Percentiles rank a stretch among this genome's conserved stretches.
phyloP scores from a whole-genome alignment of 2,797 vertebrate genomes.

The Euphonia xanthogaster region DNA sequence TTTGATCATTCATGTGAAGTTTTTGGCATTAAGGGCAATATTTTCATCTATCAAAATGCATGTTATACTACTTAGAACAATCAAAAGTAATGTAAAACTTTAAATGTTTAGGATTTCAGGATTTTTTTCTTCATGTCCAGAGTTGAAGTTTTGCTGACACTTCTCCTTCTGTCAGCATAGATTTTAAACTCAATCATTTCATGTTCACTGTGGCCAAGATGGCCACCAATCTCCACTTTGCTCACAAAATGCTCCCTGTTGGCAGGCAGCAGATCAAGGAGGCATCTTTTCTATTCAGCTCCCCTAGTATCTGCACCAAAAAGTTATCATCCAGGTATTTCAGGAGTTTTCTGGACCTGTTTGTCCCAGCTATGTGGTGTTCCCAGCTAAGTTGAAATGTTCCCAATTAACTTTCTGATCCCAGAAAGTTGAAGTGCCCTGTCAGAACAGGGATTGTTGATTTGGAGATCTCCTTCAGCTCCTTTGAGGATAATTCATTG shows the following conservation, averaged over 20 bases:
- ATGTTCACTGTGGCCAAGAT: neutral
- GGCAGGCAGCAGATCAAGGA: neutral
- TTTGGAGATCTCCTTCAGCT: neutral
- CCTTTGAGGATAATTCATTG: neutral
- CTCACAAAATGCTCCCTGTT: neutral
- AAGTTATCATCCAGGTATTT: neutral
- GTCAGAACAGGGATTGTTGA: neutral
- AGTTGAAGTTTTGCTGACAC: neutral
- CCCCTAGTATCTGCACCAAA: too few species aligned
- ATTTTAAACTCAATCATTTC: neutral
- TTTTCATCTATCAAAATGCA: neutral
- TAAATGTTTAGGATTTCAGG: neutral
- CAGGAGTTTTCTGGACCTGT: neutral
- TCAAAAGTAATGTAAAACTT: neutral
- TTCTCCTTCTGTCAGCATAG: neutral
- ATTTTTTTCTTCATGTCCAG: neutral
- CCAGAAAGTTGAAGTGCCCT: neutral
- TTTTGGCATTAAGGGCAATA: neutral
- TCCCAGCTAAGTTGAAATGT: neutral
- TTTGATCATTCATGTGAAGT: neutral
- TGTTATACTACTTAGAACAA: neutral
- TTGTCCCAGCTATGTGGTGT: neutral
- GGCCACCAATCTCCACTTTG: neutral
- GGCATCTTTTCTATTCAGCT: neutral
- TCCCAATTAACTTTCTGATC: neutral